These are phyloP conservation scores for Serinus canaria DNA, from an alignment of 2,113 vertebrate genomes.

Conservation along the genomic window DNA sequence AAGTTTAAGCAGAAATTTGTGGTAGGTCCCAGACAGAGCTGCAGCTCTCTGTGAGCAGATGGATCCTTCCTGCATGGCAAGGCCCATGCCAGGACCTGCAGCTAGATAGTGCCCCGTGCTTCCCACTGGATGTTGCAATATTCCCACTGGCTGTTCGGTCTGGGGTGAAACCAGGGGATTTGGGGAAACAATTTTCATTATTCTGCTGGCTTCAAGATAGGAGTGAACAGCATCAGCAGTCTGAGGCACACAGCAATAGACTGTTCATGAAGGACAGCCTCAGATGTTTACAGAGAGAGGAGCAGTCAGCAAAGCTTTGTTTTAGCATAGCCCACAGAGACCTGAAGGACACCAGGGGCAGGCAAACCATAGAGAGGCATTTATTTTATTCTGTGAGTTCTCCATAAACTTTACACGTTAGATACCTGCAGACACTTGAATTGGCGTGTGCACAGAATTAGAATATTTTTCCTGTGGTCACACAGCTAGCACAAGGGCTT, in stretches of 20 bases:
- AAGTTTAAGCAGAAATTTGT: not conserved
- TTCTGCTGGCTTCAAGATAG: not conserved
- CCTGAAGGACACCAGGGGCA: not conserved
- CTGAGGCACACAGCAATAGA: not conserved
- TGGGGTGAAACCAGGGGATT: fast-evolving
- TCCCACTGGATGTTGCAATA: not conserved
- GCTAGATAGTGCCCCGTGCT: not conserved
- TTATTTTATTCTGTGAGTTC: slow-evolving; percentile 2
- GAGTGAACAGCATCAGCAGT: not conserved
- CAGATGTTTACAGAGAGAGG: slow-evolving; percentile 5
- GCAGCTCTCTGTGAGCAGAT: not conserved
- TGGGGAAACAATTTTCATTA: not conserved
- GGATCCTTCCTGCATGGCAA: not conserved
- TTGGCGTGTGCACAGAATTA: not conserved
- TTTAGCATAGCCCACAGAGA: not conserved
- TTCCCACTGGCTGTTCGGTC: not conserved
- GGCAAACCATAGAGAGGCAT: not conserved
- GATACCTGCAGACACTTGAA: slow-evolving; percentile 1
- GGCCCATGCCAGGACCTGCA: not conserved
- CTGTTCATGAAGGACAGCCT: not conserved
- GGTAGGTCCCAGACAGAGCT: fast-evolving
- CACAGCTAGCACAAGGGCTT: not conserved
- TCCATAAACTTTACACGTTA: not conserved
- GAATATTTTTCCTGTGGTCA: not conserved
- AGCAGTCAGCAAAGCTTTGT: slow-evolving; percentile 40